Conservation (phyloP, 2,797 vertebrate species). For the Rhincodon typus region DNA sequence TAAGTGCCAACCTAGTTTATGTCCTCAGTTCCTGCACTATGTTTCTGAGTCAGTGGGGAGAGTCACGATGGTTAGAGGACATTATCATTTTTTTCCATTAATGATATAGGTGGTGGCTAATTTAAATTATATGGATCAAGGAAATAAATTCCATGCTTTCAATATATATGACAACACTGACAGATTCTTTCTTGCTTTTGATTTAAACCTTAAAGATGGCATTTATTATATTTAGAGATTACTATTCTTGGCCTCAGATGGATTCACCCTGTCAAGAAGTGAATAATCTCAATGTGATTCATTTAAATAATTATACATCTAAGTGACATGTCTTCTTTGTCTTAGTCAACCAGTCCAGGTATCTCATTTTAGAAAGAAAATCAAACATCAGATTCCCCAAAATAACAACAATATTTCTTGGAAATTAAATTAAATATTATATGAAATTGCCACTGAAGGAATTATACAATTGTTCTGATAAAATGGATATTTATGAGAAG, state of each 20-base stretch:
- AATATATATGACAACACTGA: background rate
- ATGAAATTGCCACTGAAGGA: background rate
- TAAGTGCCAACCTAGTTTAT: background rate
- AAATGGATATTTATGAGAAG: background rate
- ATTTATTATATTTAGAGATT: background rate
- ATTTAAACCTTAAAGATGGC: background rate
- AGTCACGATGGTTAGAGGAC: background rate
- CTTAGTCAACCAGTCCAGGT: background rate
- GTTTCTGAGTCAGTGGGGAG: background rate
- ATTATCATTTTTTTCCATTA: background rate
- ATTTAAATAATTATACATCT: background rate
- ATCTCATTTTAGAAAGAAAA: background rate
- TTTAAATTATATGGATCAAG: background rate
- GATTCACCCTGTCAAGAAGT: background rate
- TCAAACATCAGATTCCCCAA: background rate
- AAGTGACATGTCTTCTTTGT: background rate
- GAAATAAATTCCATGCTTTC: background rate
- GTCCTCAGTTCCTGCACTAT: background rate
- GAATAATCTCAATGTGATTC: background rate
- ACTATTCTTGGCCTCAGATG: background rate
- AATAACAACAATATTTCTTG: background rate
- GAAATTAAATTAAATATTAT: background rate
- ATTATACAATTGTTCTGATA: background rate
- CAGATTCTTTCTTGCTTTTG: background rate
- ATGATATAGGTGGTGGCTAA: background rate